A percentile compares a stretch with the other conserved stretches of the same genome.
phyloP scores from a whole-genome alignment of 2,113 vertebrate species.

The Bambusicola thoracicus region DNA sequence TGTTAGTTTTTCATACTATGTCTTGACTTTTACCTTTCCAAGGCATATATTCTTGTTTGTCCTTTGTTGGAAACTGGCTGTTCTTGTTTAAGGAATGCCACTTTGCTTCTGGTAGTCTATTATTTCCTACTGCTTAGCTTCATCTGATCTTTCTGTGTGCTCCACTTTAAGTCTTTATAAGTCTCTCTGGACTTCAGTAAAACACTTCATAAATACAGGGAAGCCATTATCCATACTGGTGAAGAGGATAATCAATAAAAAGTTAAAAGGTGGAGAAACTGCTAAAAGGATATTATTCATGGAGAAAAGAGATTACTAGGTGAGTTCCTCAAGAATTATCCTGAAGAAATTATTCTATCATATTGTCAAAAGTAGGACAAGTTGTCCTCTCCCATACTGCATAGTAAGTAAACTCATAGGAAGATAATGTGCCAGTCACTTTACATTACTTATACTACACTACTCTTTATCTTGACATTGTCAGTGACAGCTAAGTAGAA shows the following conservation, averaged over 20 bases:
- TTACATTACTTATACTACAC: neutral
- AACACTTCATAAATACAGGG: neutral
- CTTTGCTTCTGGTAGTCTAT: neutral
- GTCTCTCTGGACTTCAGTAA: neutral
- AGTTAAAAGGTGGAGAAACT: neutral
- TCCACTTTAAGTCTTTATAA: neutral
- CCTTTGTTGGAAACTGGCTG: neutral
- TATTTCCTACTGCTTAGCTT: neutral
- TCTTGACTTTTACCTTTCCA: neutral
- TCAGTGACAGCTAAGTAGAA: neutral
- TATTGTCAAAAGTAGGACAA: neutral
- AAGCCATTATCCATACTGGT: neutral
- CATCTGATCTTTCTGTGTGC: neutral
- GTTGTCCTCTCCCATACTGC: neutral
- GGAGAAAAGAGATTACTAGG: fast-evolving
- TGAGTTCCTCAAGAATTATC: neutral
- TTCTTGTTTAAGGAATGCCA: neutral
- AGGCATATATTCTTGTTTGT: neutral
- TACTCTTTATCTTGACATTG: neutral
- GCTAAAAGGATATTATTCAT: neutral
- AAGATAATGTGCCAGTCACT: neutral
- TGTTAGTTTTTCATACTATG: neutral
- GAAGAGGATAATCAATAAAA: neutral
- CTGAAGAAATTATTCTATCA: neutral
- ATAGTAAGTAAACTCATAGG: neutral